Percentiles rank a stretch among this genome's conserved stretches.
Conservation (phyloP, 2,797 vertebrate genomes). For the Sebastes trivittatus region DNA sequence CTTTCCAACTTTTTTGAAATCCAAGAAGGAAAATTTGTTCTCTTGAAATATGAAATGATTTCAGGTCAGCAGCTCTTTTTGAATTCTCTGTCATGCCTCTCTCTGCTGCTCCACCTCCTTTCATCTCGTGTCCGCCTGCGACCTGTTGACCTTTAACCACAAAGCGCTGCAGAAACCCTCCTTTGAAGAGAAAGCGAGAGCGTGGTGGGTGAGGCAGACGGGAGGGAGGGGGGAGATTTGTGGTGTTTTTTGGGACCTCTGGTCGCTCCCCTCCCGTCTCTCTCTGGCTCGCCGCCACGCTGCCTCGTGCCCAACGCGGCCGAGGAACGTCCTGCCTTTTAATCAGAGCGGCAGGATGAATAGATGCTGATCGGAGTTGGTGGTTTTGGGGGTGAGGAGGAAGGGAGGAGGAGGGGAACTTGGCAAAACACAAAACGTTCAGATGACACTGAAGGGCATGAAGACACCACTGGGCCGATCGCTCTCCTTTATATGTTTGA, state of each 20-base stretch:
- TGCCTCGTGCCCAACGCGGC: conserved; percentile 53
- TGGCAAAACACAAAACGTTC: conserved; percentile 54
- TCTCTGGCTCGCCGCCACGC: conserved; percentile 43
- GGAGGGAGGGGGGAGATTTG: not conserved
- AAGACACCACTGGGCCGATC: conserved; percentile 6
- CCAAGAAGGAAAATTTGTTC: not conserved
- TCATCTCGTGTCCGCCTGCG: conserved; percentile 9
- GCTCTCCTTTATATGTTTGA: conserved; percentile 48
- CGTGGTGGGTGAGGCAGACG: not conserved
- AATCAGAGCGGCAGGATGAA: conserved; percentile 56
- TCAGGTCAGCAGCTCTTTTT: not conserved
- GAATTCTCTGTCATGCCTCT: not conserved
- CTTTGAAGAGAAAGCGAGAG: conserved; percentile 42
- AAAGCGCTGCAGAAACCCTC: conserved; percentile 8
- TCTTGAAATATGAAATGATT: not conserved
- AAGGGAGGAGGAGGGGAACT: conserved; percentile 6
- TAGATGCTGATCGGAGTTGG: conserved; percentile 1
- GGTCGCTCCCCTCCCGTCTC: conserved; percentile 26
- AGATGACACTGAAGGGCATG: conserved; percentile 15
- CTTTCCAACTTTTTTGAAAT: too few species aligned
- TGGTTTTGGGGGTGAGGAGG: not conserved
- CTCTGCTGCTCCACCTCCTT: conserved; percentile 16
- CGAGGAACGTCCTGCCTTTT: conserved; percentile 52
- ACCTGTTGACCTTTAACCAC: conserved; percentile 50
- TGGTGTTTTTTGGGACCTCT: not conserved